Percentiles rank a stretch among this genome's conserved stretches.
These are phyloP conservation scores for Drosophila dunni DNA, from an alignment of 1,140 invertebrate species.

Conservation along the genomic window DNA sequence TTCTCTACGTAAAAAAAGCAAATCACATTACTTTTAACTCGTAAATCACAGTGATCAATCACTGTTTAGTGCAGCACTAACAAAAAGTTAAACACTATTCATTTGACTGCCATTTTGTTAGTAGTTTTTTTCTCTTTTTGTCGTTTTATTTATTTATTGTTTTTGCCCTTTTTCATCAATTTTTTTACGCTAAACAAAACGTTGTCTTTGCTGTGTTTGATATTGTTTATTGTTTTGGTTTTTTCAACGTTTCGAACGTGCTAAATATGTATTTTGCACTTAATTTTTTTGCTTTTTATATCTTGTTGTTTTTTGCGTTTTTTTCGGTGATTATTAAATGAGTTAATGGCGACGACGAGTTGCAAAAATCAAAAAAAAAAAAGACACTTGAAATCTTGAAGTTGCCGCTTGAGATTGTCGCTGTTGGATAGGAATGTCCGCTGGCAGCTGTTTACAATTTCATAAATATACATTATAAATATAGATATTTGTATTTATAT, in stretches of 20 bases:
- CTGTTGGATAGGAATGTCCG: conserved; percentile 21
- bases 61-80: conserved; percentile 22
- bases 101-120: conserved; percentile 25
- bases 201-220: conserved; percentile 34
- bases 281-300: conserved; percentile 38
- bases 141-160: neutral
- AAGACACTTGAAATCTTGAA: conserved; percentile 26
- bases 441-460: conserved; percentile 24
- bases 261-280: conserved; percentile 51
- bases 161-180: conserved; percentile 14
- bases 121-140: conserved; percentile 9
- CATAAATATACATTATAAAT: conserved; percentile 9
- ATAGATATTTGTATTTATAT: conserved; percentile 10
- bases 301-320: conserved; percentile 19
- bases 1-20: neutral
- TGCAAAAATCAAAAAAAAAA: conserved; percentile 16
- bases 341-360: conserved; percentile 40
- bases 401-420: conserved; percentile 13
- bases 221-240: conserved; percentile 46
- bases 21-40: neutral
- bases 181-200: conserved; percentile 23
- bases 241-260: conserved; percentile 52
- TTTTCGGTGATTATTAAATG: conserved; percentile 39
- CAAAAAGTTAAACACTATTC: conserved; percentile 23
- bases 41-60: conserved; percentile 20